Conservation (phyloP, 2,113 vertebrate species). For the Danio rerio region DNA sequence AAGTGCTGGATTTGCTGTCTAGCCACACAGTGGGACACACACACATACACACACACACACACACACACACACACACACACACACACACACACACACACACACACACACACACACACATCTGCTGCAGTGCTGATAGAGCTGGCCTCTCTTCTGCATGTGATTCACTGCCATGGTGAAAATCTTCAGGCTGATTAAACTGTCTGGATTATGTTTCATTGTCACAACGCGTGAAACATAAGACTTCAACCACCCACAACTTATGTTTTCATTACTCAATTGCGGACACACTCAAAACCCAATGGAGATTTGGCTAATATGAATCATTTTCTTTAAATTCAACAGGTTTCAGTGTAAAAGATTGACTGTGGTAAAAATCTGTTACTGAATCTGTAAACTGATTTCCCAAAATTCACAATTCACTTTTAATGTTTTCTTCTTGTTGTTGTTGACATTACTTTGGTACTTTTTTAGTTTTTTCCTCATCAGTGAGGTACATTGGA, state of each 20-base stretch:
- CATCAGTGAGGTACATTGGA: no score
- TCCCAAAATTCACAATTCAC: no score
- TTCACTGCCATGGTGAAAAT: constrained; percentile 26
- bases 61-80: constrained; percentile 2
- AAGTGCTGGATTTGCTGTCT: constrained; percentile 59
- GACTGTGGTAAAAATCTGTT: no score
- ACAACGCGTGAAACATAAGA: neutral
- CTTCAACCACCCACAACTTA: neutral
- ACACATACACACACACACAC: constrained; percentile 1
- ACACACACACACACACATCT: constrained; percentile 52
- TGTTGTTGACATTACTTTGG: no score
- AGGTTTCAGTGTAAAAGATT: neutral
- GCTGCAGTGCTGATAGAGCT: constrained; percentile 46
- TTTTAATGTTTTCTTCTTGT: no score
- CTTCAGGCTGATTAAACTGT: constrained; percentile 26
- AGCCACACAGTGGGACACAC: constrained; percentile 9
- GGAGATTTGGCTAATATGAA: neutral
- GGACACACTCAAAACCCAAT: neutral
- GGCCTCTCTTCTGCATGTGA: constrained; percentile 42
- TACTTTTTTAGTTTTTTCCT: no score
- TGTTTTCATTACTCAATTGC: constrained; percentile 6
- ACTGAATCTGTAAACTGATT: no score
- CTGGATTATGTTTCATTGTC: constrained; percentile 44
- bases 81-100: constrained; percentile 2
- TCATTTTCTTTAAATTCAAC: constrained; percentile 28